Conservation (phyloP, 2,888 invertebrate genomes). For the Thysanoteuthis rhombus region DNA sequence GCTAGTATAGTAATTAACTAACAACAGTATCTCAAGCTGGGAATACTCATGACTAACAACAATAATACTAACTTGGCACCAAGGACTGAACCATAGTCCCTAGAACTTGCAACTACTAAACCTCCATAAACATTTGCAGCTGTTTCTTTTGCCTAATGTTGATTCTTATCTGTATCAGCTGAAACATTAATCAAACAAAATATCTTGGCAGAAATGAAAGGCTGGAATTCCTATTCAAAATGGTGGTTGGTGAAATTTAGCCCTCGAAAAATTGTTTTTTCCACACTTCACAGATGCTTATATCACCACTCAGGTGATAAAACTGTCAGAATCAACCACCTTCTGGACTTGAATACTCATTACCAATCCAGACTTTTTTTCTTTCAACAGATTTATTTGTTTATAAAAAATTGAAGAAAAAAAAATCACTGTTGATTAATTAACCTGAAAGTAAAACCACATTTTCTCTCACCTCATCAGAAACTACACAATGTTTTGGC, state of each 20-base stretch:
- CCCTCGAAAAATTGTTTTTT: neutral
- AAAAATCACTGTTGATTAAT: too few species aligned
- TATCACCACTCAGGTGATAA: neutral
- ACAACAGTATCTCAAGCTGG: too few species aligned
- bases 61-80: too few species aligned
- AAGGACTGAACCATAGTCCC: too few species aligned
- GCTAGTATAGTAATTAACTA: too few species aligned
- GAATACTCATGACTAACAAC: too few species aligned
- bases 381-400: too few species aligned
- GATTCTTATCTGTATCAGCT: neutral
- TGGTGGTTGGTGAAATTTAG: neutral
- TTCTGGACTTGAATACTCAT: neutral
- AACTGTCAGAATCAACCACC: neutral
- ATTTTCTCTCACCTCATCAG: too few species aligned
- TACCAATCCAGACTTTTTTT: neutral
- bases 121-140: neutral
- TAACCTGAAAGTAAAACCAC: too few species aligned
- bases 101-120: too few species aligned
- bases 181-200: neutral
- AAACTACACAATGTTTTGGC: too few species aligned
- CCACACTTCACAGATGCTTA: neutral
- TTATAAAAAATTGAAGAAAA: too few species aligned
- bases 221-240: neutral
- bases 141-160: neutral
- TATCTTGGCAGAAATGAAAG: neutral